A percentile compares a stretch with the other conserved stretches of the same genome.
Conservation (phyloP, 2,888 invertebrate genomes). For the Lasioglossum figueresi region DNA sequence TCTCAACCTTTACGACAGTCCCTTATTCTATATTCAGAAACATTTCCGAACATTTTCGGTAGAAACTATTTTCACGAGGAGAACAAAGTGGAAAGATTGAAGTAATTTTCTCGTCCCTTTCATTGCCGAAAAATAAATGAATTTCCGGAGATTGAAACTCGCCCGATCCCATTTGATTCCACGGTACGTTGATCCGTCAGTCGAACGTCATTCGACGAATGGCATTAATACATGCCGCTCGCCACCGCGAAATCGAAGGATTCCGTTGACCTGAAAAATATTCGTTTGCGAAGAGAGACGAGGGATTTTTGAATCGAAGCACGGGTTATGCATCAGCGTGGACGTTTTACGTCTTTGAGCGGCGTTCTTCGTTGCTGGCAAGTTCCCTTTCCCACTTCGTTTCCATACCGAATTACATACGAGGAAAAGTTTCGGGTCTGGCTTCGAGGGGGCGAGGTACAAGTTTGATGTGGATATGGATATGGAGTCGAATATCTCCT, state of each 20-base stretch:
- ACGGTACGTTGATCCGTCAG: not conserved
- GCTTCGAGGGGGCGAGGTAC: constrained; percentile 67
- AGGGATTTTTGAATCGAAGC: constrained; percentile 58
- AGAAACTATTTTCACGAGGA: not conserved
- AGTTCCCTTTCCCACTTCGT: constrained; percentile 68
- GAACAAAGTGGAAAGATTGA: not conserved
- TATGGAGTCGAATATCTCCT: constrained; percentile 69
- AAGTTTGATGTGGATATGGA: constrained; percentile 76
- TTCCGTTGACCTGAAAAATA: constrained; percentile 36
- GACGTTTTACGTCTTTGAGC: constrained; percentile 58
- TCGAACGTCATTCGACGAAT: not conserved
- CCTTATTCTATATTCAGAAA: not conserved
- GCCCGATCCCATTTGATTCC: not conserved
- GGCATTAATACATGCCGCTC: constrained; percentile 14
- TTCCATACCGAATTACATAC: constrained; percentile 77
- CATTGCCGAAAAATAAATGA: not conserved
- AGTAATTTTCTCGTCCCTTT: not conserved
- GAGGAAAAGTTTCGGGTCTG: constrained; percentile 75
- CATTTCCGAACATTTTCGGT: not conserved
- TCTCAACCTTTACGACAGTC: no score
- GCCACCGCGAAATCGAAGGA: not conserved
- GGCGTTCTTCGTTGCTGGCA: constrained; percentile 57
- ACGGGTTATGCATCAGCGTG: constrained; percentile 59
- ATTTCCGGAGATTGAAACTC: not conserved
- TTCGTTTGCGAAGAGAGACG: constrained; percentile 37